These are phyloP conservation scores for Eulemur coronatus DNA, from an alignment of 2,797 vertebrate species.

Conservation along the genomic window DNA sequence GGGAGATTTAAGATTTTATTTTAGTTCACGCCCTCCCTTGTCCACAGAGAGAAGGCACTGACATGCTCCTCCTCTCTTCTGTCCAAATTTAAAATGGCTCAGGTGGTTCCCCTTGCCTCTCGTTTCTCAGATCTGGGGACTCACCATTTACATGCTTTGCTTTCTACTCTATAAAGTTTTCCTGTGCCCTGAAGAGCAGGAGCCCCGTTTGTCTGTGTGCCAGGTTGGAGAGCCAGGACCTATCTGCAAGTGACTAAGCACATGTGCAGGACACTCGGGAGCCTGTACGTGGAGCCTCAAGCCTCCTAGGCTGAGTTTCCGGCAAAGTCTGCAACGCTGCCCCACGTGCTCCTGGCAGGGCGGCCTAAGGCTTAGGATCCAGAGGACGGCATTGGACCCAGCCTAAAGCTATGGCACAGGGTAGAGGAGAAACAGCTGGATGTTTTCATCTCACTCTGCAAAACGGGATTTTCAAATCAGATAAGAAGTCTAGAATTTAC, in stretches of 20 bases:
- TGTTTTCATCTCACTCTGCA: constrained; percentile 1
- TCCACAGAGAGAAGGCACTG: not conserved
- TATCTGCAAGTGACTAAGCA: constrained; percentile 54
- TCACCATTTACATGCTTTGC: constrained; percentile 54
- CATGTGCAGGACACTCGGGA: constrained; percentile 55
- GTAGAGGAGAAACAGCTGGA: not conserved
- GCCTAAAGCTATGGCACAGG: not conserved
- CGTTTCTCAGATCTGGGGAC: constrained; percentile 50
- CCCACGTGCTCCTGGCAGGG: constrained; percentile 53
- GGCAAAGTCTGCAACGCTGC: constrained; percentile 63
- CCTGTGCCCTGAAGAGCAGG: constrained; percentile 52
- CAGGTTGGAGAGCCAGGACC: constrained; percentile 70
- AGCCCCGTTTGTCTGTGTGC: constrained; percentile 55
- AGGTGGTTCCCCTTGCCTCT: constrained; percentile 26
- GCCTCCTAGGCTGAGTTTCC: constrained; percentile 65
- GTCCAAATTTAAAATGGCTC: constrained; percentile 60
- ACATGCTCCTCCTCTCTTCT: not conserved
- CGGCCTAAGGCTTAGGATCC: constrained; percentile 61
- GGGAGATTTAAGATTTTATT: not conserved
- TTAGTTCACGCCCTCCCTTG: not conserved
- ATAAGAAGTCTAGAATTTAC: not conserved
- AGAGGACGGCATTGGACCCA: constrained; percentile 50
- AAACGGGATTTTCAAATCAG: not conserved
- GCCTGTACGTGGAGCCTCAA: constrained; percentile 39
- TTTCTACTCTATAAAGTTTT: constrained; percentile 63